Conservation (phyloP, 2,113 vertebrate species). For the Pelusios castaneus region DNA sequence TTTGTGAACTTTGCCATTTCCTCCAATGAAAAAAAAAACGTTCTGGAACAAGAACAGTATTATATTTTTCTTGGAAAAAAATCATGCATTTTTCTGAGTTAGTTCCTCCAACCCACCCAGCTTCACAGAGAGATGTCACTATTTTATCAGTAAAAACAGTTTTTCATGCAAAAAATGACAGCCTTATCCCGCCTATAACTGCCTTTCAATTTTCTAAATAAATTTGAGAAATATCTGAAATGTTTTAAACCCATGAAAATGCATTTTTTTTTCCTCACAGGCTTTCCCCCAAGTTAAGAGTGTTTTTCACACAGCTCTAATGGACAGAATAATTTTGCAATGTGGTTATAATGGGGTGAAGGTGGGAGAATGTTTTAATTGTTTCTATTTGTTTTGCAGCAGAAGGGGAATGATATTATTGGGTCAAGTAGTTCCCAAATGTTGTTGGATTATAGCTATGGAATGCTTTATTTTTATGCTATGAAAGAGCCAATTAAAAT, state of each 20-base stretch:
- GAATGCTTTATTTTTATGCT: slow-evolving; percentile 30
- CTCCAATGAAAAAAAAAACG: not conserved
- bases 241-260: not conserved
- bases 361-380: slow-evolving; percentile 3
- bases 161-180: not conserved
- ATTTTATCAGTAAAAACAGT: not conserved
- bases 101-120: not conserved
- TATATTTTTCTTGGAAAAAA: not conserved
- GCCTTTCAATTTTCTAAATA: not conserved
- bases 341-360: not conserved
- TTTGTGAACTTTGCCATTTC: not conserved
- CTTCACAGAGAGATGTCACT: not conserved
- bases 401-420: slow-evolving; percentile 35
- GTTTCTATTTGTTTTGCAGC: not conserved
- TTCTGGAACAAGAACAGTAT: not conserved
- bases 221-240: not conserved
- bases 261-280: fast-evolving
- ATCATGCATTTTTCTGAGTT: not conserved
- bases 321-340: not conserved
- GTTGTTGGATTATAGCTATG: slow-evolving; percentile 26
- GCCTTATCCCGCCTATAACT: not conserved
- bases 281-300: not conserved
- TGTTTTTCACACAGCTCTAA: not conserved
- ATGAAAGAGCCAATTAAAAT: slow-evolving; percentile 60
- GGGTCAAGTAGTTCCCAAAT: slow-evolving; percentile 36